Base-by-base conservation (phyloP, 2,797 vertebrate species). In the Otolemur crassicaudatus region DNA sequence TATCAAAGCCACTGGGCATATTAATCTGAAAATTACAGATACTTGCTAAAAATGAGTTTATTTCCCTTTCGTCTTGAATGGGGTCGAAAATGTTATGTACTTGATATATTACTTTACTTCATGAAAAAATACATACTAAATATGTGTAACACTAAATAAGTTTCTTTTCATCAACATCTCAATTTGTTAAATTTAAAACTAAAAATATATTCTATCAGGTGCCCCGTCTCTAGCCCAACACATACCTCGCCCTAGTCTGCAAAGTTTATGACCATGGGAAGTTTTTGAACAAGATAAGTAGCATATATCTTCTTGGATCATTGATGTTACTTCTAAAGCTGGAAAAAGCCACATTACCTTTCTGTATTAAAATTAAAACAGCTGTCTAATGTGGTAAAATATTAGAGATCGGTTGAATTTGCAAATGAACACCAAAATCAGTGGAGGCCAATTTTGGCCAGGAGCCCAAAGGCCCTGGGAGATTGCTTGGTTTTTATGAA, bases 31-130 rank as follows among this genome's bases (percentile, higher is more conserved):
- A 91, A 31, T 10, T 23, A 84, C 4, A 34, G 10, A 56, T 9
- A 40, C 19, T 65, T 63, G 19, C 9, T 61, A 65, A 81, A 43
- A 56, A 72, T 5, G 79, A 2, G 29, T 77, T 85, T 63, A 61
- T 84, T 40, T 87, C 58, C 58, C 69, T 87, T 75, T 92, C 16
- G 7, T 76, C 9, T 11, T 85, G n/a, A 95, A 90, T 27, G 67
- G 40, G 17, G 7, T 75, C 67, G 49, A 83, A 92, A 80, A 72
- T 67, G 40, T 23, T 77, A 37, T 65, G 75, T 67, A 84, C 67
- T 92, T 46, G 46, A 75, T 34, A 75, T 31, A 7, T n/a, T 31
- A 7, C n/a, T 53, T 19, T 61, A 53, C 5, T 79, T 92, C 22
- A 37, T 8, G 20, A 46, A 60, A 80, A 37, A 70, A 73, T 7